A percentile compares a stretch with the other conserved stretches of the same genome.
Evolutionary conservation across 2,888 invertebrate genomes (phyloP).

Genomic region (Acanthosepion pharaonis): DNA sequence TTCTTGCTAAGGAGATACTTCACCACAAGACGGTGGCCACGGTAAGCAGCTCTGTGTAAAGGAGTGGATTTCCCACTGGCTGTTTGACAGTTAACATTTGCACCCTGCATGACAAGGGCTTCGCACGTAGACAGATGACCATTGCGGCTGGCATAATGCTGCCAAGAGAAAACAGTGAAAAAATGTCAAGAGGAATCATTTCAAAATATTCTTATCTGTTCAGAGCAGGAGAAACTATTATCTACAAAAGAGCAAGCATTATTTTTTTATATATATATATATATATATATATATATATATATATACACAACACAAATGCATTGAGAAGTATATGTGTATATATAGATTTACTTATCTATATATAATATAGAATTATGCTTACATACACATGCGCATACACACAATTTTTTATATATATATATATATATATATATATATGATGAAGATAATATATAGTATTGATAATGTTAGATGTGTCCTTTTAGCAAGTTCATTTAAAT

Average conservation of each 20-base stretch:
- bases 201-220: neutral
- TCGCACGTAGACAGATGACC: constrained; percentile 84
- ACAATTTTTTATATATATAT: neutral
- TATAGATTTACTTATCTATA: neutral
- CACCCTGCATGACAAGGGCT: constrained; percentile 82
- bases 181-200: neutral
- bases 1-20: constrained; percentile 77
- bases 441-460: too few relatives aligned
- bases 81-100: constrained; percentile 84
- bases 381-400: neutral
- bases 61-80: constrained; percentile 85
- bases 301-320: neutral
- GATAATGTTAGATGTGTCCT: too few relatives aligned
- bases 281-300: constrained; percentile 25
- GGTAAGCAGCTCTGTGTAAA: constrained; percentile 86
- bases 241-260: neutral
- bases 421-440: neutral
- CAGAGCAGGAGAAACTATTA: neutral
- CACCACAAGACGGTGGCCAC: constrained; percentile 81
- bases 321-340: neutral
- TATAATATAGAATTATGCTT: neutral
- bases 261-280: constrained; percentile 35
- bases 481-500: too few relatives aligned
- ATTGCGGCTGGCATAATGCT: constrained; percentile 89
- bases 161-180: constrained; percentile 49